Conservation (phyloP, 2,797 vertebrate genomes). For the Arctocebus calabarensis region DNA sequence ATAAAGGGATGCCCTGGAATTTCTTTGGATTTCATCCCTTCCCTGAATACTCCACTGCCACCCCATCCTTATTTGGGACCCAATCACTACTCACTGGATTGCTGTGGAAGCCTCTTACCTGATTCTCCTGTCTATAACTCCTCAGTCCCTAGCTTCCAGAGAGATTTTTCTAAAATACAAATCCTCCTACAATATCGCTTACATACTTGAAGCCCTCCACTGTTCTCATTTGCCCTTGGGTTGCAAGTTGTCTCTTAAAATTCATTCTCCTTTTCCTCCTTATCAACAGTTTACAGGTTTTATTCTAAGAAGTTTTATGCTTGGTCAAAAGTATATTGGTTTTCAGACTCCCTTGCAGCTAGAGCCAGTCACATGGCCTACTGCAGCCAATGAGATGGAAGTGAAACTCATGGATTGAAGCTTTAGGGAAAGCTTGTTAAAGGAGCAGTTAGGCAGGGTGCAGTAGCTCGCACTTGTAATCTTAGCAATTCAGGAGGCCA, state of each 20-base stretch:
- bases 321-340: background rate
- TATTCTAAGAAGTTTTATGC: background rate
- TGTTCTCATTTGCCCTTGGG: background rate
- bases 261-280: background rate
- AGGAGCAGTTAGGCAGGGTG: background rate
- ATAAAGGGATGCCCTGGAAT: background rate
- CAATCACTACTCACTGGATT: background rate
- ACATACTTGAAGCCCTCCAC: background rate
- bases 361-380: background rate
- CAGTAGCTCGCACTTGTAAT: no score
- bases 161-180: background rate
- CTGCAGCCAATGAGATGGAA: background rate
- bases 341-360: conserved; percentile 41
- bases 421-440: background rate
- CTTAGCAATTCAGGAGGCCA: no score
- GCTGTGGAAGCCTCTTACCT: background rate
- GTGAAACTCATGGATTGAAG: background rate
- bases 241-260: background rate
- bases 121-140: background rate
- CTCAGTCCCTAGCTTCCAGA: background rate
- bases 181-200: background rate
- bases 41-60: background rate
- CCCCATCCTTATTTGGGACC: background rate
- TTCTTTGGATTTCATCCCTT: background rate
- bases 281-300: background rate